Evolutionary conservation across 1,140 invertebrate species (phyloP).

Genomic region (Orchestia grillus): DNA sequence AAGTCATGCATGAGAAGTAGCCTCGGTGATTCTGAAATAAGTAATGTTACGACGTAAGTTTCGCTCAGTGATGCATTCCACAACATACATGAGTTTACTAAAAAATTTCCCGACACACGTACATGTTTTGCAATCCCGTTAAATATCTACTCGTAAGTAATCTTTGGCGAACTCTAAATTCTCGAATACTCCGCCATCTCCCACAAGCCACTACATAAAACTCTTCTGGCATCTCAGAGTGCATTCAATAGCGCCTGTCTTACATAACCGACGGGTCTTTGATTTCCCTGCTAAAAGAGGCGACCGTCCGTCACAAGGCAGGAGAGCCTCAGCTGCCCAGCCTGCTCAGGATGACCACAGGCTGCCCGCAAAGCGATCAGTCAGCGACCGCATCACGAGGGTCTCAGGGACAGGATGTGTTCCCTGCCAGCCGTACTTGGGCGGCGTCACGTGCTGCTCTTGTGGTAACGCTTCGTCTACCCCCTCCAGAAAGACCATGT

Average conservation of each 20-base stretch:
- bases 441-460: slow-evolving; percentile 6
- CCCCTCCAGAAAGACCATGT: neutral
- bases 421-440: neutral
- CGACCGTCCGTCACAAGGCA: neutral
- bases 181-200: neutral
- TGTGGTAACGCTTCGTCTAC: neutral
- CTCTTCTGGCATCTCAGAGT: neutral
- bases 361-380: neutral
- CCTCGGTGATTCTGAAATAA: neutral
- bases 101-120: neutral
- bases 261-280: neutral
- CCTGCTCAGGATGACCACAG: neutral
- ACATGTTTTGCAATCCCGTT: neutral
- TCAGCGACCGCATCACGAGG: neutral
- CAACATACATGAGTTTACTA: too few relatives aligned
- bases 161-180: neutral
- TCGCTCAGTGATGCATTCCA: neutral
- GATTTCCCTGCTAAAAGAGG: neutral
- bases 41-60: neutral
- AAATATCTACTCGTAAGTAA: neutral
- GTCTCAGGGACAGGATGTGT: neutral
- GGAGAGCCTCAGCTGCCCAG: neutral
- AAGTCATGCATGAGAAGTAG: neutral
- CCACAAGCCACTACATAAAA: neutral
- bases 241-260: neutral